Base-by-base conservation (phyloP, 2,888 invertebrate species). In the Zygothrica quintamaculata region DNA sequence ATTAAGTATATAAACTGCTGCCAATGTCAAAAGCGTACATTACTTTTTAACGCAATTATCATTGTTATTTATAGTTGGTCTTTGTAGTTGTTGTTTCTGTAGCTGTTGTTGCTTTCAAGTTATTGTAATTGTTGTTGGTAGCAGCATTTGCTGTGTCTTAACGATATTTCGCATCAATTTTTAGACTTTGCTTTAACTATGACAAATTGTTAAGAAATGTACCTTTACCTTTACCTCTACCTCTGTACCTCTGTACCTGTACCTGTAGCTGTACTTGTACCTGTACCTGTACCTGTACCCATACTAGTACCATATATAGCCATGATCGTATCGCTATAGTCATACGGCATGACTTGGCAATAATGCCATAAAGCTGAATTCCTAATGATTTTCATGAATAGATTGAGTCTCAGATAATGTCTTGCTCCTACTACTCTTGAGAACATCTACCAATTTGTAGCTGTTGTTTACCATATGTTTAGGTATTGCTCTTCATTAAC, bases 1-100 rank as follows among this genome's bases (percentile, higher is more conserved):
- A n/a, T n/a, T n/a, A n/a, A n/a, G n/a, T n/a, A n/a, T n/a, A n/a
- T n/a, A n/a, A 36, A 36, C 5, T 16, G 18, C 12, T 12, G 5
- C 18, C 77, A 81, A 77, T 71, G 77, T 61, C 77, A 74, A 77
- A 60, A 51, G 61, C 48, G 74, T 62, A 56, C 61, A 58, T 80
- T 80, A 67, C 64, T 66, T 66, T 71, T 31, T 47, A 53, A 37
- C 59, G 58, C 61, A 71, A 71, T 81, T 65, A 74, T 62, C 55
- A 50, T 60, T 58, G 39, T 57, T 44, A 52, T 61, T 40, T 16
- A 31, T 50, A 37, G 16, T 12, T 42, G 13, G 12, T n/a, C n/a
- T n/a, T 13, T 36, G 22, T 36, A 15, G 9, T 29, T 39, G 42
- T 18, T 52, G 25, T 40, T 18, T 29, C 40, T 43, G 51, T 40